A percentile compares a stretch with the other conserved stretches of the same genome.
These are phyloP conservation scores for Drosophila macrothrix DNA, from an alignment of 2,888 invertebrate species.

Conservation along the genomic window DNA sequence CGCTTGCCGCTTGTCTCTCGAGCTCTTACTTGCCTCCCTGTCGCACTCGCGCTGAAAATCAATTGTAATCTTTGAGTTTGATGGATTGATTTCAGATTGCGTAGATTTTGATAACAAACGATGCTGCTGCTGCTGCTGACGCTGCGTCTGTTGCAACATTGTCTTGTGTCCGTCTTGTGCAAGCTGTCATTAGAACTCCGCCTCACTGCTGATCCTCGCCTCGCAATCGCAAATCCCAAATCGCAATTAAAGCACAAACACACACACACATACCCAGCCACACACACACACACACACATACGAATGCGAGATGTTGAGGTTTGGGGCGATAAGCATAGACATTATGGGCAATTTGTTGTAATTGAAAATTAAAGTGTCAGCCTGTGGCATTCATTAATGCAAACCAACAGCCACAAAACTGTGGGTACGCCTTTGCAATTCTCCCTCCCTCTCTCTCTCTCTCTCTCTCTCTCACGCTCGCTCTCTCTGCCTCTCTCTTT, in stretches of 20 bases:
- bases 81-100: constrained; percentile 82
- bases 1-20: constrained; percentile 57
- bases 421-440: constrained; percentile 41
- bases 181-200: constrained; percentile 74
- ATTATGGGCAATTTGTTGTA: constrained; percentile 82
- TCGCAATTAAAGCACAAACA: constrained; percentile 67
- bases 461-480: background rate
- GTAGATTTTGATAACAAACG: constrained; percentile 68
- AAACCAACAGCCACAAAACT: constrained; percentile 53
- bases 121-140: background rate
- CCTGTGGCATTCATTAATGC: constrained; percentile 77
- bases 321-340: constrained; percentile 79
- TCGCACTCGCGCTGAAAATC: constrained; percentile 55
- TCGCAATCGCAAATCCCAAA: constrained; percentile 16
- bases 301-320: constrained; percentile 29
- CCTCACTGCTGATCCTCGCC: constrained; percentile 23
- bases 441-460: background rate
- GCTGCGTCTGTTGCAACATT: background rate
- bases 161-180: constrained; percentile 12
- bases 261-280: background rate
- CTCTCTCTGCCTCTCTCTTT: background rate
- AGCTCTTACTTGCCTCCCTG: constrained; percentile 3
- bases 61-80: constrained; percentile 78
- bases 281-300: background rate
- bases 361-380: constrained; percentile 82